Percentiles rank a stretch among this genome's conserved stretches.
These are phyloP conservation scores for Pseudomyrmex concolor DNA, from an alignment of 1,140 invertebrate species.

Conservation along the genomic window DNA sequence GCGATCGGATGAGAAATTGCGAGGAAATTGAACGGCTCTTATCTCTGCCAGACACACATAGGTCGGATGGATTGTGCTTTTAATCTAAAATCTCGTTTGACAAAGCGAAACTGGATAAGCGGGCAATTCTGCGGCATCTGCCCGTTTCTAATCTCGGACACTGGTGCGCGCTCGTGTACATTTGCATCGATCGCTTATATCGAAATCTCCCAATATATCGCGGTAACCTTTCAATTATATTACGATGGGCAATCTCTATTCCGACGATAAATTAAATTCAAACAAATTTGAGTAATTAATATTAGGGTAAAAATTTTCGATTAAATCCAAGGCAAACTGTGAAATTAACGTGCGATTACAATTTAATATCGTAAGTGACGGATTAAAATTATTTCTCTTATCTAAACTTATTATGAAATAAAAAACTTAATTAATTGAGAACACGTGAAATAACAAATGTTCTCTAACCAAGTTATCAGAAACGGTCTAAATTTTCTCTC, in stretches of 20 bases:
- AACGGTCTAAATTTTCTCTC: too few relatives aligned
- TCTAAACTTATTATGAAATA: too few relatives aligned
- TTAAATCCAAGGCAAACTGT: too few relatives aligned
- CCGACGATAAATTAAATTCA: not conserved
- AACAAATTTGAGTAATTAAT: too few relatives aligned
- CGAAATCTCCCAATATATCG: not conserved
- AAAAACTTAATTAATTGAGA: too few relatives aligned
- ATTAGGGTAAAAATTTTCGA: too few relatives aligned
- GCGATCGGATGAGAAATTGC: conserved; percentile 55
- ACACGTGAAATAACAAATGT: too few relatives aligned
- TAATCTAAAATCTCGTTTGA: conserved; percentile 32
- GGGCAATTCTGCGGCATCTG: conserved; percentile 10
- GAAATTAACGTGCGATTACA: too few relatives aligned
- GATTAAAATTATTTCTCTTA: too few relatives aligned
- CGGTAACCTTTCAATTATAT: not conserved
- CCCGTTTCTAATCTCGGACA: not conserved
- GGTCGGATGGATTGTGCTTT: not conserved
- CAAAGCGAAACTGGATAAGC: conserved; percentile 6
- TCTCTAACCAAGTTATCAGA: too few relatives aligned
- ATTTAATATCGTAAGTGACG: too few relatives aligned
- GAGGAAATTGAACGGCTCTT: conserved; percentile 55
- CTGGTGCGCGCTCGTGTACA: not conserved
- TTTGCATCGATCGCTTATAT: not conserved
- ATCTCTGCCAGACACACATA: conserved; percentile 25
- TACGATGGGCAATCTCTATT: not conserved